Percentiles rank a stretch among this genome's conserved stretches.
phyloP scores from a whole-genome alignment of 2,888 invertebrate species.

The Eulithis prunata region DNA sequence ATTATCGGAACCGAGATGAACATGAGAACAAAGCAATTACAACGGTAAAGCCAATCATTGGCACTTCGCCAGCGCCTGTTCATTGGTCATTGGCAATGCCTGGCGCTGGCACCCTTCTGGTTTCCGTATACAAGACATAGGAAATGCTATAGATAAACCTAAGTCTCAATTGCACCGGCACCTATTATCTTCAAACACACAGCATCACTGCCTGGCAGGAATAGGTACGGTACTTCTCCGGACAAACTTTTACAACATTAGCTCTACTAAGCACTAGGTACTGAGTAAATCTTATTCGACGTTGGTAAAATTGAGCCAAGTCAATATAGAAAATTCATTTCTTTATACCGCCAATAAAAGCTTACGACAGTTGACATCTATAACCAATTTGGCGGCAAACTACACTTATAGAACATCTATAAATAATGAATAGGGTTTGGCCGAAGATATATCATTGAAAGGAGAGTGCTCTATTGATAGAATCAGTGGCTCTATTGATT shows the following conservation, averaged over 20 bases:
- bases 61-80: constrained; percentile 21
- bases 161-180: too few relatives aligned
- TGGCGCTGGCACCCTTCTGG: constrained; percentile 15
- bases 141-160: neutral
- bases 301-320: too few relatives aligned
- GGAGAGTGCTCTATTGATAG: constrained; percentile 2
- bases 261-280: too few relatives aligned
- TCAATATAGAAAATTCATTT: constrained; percentile 24
- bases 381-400: constrained; percentile 38
- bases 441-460: neutral
- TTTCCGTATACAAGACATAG: constrained; percentile 12
- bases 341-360: constrained; percentile 39
- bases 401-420: constrained; percentile 34
- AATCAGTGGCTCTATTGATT: too few relatives aligned
- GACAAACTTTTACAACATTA: too few relatives aligned
- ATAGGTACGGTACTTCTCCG: too few relatives aligned
- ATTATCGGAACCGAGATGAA: constrained; percentile 22
- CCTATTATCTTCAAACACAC: too few relatives aligned
- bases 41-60: constrained; percentile 31
- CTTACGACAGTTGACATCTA: constrained; percentile 20
- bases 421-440: constrained; percentile 28
- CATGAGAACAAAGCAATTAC: constrained; percentile 53
- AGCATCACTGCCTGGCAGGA: too few relatives aligned
- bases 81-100: constrained; percentile 16
- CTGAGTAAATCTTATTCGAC: too few relatives aligned